Evolutionary conservation across 2,113 vertebrate species (phyloP).

Genomic region (Sinocyclocheilus anshuiensis): DNA sequence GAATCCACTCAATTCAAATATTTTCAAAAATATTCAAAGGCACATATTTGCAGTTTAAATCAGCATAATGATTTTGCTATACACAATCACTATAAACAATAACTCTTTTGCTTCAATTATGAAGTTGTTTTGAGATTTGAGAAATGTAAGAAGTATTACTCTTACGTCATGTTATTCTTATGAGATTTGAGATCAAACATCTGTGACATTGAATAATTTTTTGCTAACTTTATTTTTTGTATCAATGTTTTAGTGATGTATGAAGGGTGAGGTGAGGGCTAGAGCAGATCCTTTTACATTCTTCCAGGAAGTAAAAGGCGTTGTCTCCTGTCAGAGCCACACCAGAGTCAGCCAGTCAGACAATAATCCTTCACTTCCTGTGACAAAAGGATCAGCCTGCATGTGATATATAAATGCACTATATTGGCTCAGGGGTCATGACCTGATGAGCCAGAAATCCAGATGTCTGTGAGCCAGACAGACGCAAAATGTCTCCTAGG

Average conservation of each 20-base stretch:
- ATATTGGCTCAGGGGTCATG: slow-evolving; percentile 39
- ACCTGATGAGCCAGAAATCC: slow-evolving; percentile 34
- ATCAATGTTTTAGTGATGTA: background rate
- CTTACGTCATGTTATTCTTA: background rate
- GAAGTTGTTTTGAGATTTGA: background rate
- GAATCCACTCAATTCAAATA: too few relatives aligned
- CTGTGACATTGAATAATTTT: background rate
- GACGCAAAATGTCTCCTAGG: background rate
- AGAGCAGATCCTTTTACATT: background rate
- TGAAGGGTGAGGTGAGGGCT: background rate
- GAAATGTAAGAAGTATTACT: background rate
- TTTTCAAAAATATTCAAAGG: too few relatives aligned
- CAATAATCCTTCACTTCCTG: slow-evolving; percentile 30
- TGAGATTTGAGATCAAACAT: background rate
- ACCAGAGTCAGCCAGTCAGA: slow-evolving; percentile 5
- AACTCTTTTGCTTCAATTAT: background rate
- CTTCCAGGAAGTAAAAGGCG: slow-evolving; percentile 48
- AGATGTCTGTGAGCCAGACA: slow-evolving; percentile 18
- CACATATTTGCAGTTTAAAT: background rate
- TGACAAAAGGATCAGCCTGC: slow-evolving; percentile 44
- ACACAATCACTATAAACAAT: background rate
- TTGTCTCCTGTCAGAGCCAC: slow-evolving; percentile 27
- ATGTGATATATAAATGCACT: slow-evolving; percentile 8
- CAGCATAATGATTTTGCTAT: background rate
- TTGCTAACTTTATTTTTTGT: background rate